Base-by-base conservation (phyloP, 2,113 vertebrate genomes). In the Mesitornis unicolor region DNA sequence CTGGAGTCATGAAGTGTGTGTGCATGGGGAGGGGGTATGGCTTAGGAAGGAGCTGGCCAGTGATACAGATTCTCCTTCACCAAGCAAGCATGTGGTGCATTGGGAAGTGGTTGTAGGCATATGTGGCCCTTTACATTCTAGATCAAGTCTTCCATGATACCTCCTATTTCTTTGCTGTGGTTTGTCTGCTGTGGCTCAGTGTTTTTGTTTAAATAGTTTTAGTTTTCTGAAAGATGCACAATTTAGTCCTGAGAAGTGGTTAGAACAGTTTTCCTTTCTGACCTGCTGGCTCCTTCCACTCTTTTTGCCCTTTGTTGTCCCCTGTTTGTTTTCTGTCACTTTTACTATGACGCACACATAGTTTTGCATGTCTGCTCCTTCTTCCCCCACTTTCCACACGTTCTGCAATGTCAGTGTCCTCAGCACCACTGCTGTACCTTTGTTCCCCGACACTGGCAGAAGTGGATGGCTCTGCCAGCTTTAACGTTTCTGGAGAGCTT, bases 301-400 rank as follows among this genome's bases (percentile, higher is more conserved):
- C 8, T 61, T 19, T 65, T 64, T 83, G 7, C 19, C 35, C 17
- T 65, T 56, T 5, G 0, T 63, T 53, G 73, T 56, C 11, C 26
- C 4, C 13, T 47, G 9, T 3, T 0, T n/a, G 22, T 22, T 53
- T 7, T n/a, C 67, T 50, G 33, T 56, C 60, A 33, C 50, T 69
- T 73, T 24, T 83, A 3, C 36, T 38, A 2, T 31, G 43, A 54
- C 14, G 18, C 31, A 47, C 36, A 38, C 3, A 3, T 24, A 14
- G 11, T 56, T 77, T 50, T 71, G 16, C 57, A 28, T 24, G 28
- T 20, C 57, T 54, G 22, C 8, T 10, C 8, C 22, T 70, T 78
- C 43, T 33, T 31, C 26, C 19, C 5, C 13, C 2, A 1, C 1
- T 0, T 35, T 73, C 19, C 29, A 33, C 43, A 15, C 18, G 38